Conservation (phyloP, 2,113 vertebrate genomes). For the Ceratotherium simum region DNA sequence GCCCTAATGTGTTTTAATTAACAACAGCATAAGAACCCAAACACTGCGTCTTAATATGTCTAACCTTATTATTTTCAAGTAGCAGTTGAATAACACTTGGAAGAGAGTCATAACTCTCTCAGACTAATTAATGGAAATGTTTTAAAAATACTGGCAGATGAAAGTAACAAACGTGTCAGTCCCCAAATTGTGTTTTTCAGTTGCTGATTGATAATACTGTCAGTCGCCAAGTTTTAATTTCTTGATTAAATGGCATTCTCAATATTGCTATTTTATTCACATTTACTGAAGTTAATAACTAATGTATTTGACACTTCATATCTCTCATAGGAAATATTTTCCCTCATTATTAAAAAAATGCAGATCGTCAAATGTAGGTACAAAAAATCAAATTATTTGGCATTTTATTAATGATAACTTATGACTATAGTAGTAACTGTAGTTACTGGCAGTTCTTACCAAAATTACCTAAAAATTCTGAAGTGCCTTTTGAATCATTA, state of each 20-base stretch:
- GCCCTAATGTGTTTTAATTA: constrained; percentile 51
- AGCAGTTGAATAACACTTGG: constrained; percentile 71
- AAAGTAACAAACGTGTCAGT: constrained; percentile 64
- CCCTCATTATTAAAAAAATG: neutral
- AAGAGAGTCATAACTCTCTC: constrained; percentile 62
- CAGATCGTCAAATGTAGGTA: neutral
- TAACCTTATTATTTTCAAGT: constrained; percentile 71
- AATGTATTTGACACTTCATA: neutral
- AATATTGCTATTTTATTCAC: neutral
- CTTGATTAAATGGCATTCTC: constrained; percentile 43
- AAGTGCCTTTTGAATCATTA: neutral
- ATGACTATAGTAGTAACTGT: neutral
- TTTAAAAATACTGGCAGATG: constrained; percentile 78
- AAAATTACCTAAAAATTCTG: neutral
- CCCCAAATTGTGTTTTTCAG: constrained; percentile 63
- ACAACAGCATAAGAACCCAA: neutral
- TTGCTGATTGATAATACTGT: constrained; percentile 46
- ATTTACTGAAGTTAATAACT: neutral
- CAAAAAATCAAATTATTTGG: neutral
- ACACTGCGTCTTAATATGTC: neutral
- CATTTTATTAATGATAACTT: neutral
- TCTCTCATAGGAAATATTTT: neutral
- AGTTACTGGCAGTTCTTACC: neutral
- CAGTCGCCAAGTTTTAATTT: constrained; percentile 60
- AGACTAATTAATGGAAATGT: constrained; percentile 75